These are phyloP conservation scores for Lucinisca nassula DNA, from an alignment of 2,888 invertebrate genomes.

Conservation along the genomic window DNA sequence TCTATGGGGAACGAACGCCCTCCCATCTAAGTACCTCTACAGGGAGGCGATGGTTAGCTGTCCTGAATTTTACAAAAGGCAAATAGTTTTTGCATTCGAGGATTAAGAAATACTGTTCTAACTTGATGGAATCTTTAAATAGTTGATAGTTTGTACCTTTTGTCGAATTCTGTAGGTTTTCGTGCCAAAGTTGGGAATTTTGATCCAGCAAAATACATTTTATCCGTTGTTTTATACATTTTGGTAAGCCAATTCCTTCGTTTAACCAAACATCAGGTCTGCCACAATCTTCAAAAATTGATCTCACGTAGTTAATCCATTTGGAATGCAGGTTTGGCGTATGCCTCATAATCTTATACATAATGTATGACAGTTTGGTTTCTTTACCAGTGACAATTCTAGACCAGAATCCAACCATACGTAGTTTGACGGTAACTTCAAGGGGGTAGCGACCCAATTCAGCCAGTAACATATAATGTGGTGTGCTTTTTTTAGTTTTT, in stretches of 20 bases:
- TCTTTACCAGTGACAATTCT: neutral
- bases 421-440: constrained; percentile 13
- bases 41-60: constrained; percentile 27
- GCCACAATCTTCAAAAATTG: neutral
- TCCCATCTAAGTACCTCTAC: constrained; percentile 21
- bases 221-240: neutral
- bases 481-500: constrained; percentile 14
- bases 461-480: constrained; percentile 18
- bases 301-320: neutral
- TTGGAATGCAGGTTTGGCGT: neutral
- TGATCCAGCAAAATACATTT: neutral
- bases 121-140: neutral
- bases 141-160: neutral
- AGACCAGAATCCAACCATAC: neutral
- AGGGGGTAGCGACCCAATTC: constrained; percentile 33
- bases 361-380: neutral
- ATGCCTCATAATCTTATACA: neutral
- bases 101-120: neutral
- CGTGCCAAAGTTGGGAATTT: neutral
- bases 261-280: neutral
- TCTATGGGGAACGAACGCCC: constrained; percentile 4
- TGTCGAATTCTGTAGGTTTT: neutral
- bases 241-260: neutral
- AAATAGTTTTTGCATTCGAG: no score
- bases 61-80: constrained; percentile 25